Percentiles rank a stretch among this genome's conserved stretches.
Conservation (phyloP, 2,113 vertebrate species). For the Syngnathus floridae region DNA sequence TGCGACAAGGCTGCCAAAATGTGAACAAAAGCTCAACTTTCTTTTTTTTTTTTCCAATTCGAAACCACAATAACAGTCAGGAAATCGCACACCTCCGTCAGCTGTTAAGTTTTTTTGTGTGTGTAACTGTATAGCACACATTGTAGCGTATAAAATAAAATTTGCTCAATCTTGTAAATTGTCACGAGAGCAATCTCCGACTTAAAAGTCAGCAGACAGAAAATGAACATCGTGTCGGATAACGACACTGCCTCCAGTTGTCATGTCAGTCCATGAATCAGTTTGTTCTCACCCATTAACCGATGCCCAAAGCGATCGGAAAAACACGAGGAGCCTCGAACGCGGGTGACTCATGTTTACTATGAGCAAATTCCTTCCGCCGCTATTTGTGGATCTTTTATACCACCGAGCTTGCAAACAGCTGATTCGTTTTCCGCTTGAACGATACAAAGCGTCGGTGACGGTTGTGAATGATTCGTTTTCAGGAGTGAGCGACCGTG, state of each 20-base stretch:
- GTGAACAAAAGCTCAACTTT: conserved; percentile 16
- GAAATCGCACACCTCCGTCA: not conserved
- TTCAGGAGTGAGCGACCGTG: not conserved
- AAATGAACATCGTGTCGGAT: conserved; percentile 14
- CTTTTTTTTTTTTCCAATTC: not conserved
- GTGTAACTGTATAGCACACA: not conserved
- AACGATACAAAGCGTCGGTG: not conserved
- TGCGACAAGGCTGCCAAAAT: conserved; percentile 16
- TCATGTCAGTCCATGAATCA: conserved; percentile 3
- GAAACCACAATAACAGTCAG: not conserved
- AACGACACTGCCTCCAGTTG: conserved; percentile 13
- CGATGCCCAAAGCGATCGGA: not conserved
- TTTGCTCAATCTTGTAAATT: no score
- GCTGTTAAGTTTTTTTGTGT: not conserved
- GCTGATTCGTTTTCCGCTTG: not conserved
- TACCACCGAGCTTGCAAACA: not conserved
- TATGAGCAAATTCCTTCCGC: not conserved
- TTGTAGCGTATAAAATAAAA: no score
- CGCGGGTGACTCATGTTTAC: not conserved
- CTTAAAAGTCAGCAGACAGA: not conserved
- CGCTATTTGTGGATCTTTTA: not conserved
- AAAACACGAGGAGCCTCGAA: not conserved
- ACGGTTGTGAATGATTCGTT: not conserved
- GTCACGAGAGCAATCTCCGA: no score
- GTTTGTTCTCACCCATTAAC: conserved; percentile 10